phyloP scores from a whole-genome alignment of 2,797 vertebrate genomes.

The Pantherophis alleghaniensis region DNA sequence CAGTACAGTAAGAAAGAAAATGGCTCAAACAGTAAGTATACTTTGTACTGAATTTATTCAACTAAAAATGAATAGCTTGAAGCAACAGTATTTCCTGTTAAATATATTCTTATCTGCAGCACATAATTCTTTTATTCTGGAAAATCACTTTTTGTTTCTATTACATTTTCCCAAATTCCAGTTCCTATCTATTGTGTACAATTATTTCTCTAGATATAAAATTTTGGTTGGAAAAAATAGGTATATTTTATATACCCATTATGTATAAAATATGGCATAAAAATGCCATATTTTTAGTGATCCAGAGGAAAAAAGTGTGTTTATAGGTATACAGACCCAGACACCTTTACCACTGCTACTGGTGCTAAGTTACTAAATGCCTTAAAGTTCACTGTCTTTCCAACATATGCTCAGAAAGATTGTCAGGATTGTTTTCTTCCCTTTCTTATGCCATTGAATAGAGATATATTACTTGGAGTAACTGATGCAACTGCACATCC shows the following conservation, averaged over 20 bases:
- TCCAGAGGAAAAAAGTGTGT: neutral
- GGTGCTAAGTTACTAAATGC: slow-evolving; percentile 7
- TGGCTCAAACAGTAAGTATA: neutral
- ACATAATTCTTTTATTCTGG: neutral
- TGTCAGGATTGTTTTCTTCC: slow-evolving; percentile 5
- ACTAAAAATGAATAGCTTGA: neutral
- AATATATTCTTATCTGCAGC: neutral
- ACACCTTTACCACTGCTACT: slow-evolving; percentile 27
- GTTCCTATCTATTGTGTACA: neutral
- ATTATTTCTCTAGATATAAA: neutral
- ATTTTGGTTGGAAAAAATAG: neutral
- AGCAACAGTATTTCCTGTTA: neutral
- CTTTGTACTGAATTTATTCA: neutral
- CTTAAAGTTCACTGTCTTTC: neutral
- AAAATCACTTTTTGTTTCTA: neutral
- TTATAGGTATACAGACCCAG: neutral
- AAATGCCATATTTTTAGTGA: slow-evolving; percentile 21
- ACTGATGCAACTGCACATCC: slow-evolving; percentile 17
- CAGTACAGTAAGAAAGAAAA: neutral
- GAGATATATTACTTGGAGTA: slow-evolving; percentile 9
- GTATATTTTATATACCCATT: neutral
- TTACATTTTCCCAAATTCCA: neutral
- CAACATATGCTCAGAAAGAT: slow-evolving; percentile 8
- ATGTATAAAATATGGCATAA: neutral
- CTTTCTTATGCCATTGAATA: neutral